Evolutionary conservation across 2,113 vertebrate species (phyloP).

Genomic region (Electrona antarctica): DNA sequence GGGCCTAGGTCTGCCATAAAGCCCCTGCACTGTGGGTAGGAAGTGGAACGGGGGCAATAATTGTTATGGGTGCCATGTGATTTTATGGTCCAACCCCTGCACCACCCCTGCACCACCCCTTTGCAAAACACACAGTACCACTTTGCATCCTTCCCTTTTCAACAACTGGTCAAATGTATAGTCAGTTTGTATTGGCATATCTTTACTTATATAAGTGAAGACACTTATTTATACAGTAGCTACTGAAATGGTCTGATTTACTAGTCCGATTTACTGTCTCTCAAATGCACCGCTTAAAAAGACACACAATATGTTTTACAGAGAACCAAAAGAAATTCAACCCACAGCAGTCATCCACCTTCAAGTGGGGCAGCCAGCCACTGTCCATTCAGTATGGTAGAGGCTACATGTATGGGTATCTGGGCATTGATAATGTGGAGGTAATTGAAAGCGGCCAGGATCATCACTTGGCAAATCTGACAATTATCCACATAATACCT

Average conservation of each 20-base stretch:
- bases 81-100: too few relatives aligned
- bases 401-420: constrained; percentile 69
- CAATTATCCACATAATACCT: constrained; percentile 19
- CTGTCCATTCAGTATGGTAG: constrained; percentile 71
- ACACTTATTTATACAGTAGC: too few relatives aligned
- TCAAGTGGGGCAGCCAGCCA: constrained; percentile 11
- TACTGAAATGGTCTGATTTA: background rate
- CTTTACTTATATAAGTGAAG: too few relatives aligned
- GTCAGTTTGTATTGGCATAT: too few relatives aligned
- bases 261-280: background rate
- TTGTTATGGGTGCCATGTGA: too few relatives aligned
- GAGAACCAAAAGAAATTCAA: constrained; percentile 66
- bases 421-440: constrained; percentile 63
- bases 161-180: too few relatives aligned
- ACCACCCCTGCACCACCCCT: too few relatives aligned
- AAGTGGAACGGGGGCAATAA: too few relatives aligned
- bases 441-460: constrained; percentile 39
- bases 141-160: too few relatives aligned
- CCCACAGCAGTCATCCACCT: constrained; percentile 57
- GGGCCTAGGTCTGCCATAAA: too few relatives aligned
- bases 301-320: constrained; percentile 36
- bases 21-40: too few relatives aligned
- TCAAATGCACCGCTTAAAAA: constrained; percentile 14
- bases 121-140: too few relatives aligned
- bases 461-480: constrained; percentile 7